These are phyloP conservation scores for Lepidocolaptes lacrymiger DNA, from an alignment of 2,797 vertebrate genomes.

Conservation along the genomic window DNA sequence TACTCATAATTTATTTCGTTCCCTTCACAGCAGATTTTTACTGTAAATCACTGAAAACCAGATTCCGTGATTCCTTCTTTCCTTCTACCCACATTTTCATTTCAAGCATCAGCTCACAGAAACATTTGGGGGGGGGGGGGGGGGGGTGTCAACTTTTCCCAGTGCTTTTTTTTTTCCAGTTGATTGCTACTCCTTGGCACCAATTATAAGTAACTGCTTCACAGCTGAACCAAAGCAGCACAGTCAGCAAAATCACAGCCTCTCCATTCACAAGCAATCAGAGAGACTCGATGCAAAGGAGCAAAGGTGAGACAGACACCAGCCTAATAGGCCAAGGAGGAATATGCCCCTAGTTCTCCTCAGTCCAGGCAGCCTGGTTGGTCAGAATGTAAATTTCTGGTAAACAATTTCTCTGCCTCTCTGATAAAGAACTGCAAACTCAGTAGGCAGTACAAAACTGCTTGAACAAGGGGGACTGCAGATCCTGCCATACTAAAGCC, in stretches of 20 bases:
- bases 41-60: background rate
- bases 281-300: slow-evolving; percentile 7
- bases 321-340: slow-evolving; percentile 39
- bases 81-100: slow-evolving; percentile 34
- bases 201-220: slow-evolving; percentile 64
- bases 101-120: slow-evolving; percentile 43
- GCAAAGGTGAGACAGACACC: slow-evolving; percentile 54
- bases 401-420: slow-evolving; percentile 22
- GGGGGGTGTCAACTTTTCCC: background rate
- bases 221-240: slow-evolving; percentile 30
- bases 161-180: slow-evolving; percentile 8
- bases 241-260: slow-evolving; percentile 36
- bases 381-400: slow-evolving; percentile 42
- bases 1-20: background rate
- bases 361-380: background rate
- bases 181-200: slow-evolving; percentile 49
- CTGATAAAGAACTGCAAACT: background rate
- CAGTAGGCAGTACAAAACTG: background rate
- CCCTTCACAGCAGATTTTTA: background rate
- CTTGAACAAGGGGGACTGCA: background rate
- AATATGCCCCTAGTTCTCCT: slow-evolving; percentile 7
- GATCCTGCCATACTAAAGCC: background rate
- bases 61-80: background rate
- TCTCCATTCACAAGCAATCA: slow-evolving; percentile 42
- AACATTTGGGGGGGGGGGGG: background rate